Percentiles rank a stretch among this genome's conserved stretches.
These are phyloP conservation scores for Festucalex cinctus DNA, from an alignment of 2,113 vertebrate genomes.

Conservation along the genomic window DNA sequence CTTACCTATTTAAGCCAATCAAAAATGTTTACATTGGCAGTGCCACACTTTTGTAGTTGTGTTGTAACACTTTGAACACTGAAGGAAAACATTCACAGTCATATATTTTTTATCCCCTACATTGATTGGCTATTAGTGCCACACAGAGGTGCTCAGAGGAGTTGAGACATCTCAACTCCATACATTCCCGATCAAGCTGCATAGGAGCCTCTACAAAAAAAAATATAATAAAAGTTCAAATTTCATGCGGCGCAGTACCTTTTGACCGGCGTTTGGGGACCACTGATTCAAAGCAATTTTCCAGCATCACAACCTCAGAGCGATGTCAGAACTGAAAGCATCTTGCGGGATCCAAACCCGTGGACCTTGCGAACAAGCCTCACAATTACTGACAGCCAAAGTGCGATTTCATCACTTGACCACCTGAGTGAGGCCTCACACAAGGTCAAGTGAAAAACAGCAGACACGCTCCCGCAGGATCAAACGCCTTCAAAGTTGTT, in stretches of 20 bases:
- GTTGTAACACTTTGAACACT: too few relatives aligned
- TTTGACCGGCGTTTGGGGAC: too few relatives aligned
- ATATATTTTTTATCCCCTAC: background rate
- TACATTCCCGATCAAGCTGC: too few relatives aligned
- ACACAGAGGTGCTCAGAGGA: background rate
- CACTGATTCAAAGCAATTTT: too few relatives aligned
- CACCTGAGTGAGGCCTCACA: slow-evolving; percentile 45
- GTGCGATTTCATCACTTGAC: slow-evolving; percentile 20
- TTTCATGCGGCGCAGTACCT: too few relatives aligned
- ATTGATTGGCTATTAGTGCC: background rate
- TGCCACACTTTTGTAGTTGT: too few relatives aligned
- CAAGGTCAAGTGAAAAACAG: slow-evolving; percentile 54
- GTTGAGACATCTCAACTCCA: too few relatives aligned
- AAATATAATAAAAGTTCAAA: too few relatives aligned
- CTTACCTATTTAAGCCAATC: too few relatives aligned
- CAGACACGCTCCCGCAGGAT: slow-evolving; percentile 32
- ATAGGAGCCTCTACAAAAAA: too few relatives aligned
- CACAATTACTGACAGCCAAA: background rate
- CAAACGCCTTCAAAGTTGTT: slow-evolving; percentile 24
- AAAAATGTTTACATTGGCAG: too few relatives aligned
- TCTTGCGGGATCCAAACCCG: background rate
- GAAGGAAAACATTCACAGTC: background rate
- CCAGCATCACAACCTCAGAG: background rate
- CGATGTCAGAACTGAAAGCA: background rate
- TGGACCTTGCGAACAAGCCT: background rate